Base-by-base conservation (phyloP, 2,113 vertebrate genomes). In the Leiothrix lutea region DNA sequence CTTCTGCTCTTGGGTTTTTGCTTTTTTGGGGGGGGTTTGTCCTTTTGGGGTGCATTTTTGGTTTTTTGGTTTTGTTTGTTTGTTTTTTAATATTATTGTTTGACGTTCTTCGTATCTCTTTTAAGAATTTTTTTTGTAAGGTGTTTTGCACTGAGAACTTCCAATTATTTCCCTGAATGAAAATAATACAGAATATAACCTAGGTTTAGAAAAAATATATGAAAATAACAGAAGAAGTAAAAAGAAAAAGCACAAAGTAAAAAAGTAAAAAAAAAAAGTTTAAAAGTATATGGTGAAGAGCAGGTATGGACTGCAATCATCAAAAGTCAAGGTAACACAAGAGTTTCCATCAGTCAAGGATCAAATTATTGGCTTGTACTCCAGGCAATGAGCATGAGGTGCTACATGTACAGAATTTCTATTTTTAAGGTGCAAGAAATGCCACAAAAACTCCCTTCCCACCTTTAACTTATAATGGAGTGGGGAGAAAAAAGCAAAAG, bases 311-410 rank as follows among this genome's bases (percentile, higher is more conserved):
- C 14, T n/a, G 12, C 8, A 25, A 21, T 42, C 19, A 66, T 47
- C 50, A 44, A 69, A 88, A 86, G 7, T 65, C n/a, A 69, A 38
- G 1, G 2, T 42, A 64, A 14, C 16, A 66, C 6, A 80, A 23
- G 9, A 8, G 36, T 47, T 89, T 28, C 20, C 6, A 23, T 31
- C 31, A 61, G 9, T 45, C 16, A 57, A 65, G 8, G 3, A 25
- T 48, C 5, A 4, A 51, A 23, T 14, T 73, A 35, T 22, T 40
- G 79, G 12, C 15, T 56, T 7, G 0, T n/a, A 67, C 19, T 82
- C 11, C 17, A 62, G 21, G 8, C 38, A 79, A 58, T 10, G 3
- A 64, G 8, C 23, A 54, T 0, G 0, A 31, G 25, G 6, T 82
- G 18, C 9, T 66, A 28, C 14, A 65, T 17, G 22, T 19, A 45